Conservation (phyloP, 2,888 invertebrate genomes). For the Drosophila algonquin region DNA sequence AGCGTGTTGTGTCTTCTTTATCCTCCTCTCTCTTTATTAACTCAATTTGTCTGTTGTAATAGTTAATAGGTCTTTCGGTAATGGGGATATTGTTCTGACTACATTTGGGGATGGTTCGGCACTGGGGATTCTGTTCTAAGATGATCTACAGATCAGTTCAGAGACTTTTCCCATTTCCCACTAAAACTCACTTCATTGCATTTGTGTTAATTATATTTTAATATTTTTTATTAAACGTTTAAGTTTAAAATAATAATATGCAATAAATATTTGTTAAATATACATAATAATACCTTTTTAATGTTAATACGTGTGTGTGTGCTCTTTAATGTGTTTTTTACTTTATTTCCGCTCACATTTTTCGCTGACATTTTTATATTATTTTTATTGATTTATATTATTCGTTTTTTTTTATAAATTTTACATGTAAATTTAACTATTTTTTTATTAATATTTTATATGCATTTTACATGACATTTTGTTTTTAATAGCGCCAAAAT, state of each 20-base stretch:
- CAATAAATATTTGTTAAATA: constrained; percentile 79
- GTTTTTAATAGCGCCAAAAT: constrained; percentile 73
- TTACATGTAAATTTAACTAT: constrained; percentile 79
- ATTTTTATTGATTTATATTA: constrained; percentile 47
- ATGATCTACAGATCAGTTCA: too few species aligned
- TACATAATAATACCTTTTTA: constrained; percentile 76
- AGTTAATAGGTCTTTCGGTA: too few species aligned
- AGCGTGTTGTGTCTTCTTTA: too few species aligned
- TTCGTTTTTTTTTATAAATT: constrained; percentile 39
- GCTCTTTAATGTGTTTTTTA: constrained; percentile 52
- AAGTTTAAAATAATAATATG: constrained; percentile 79
- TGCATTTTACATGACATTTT: constrained; percentile 66
- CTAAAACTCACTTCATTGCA: constrained; percentile 4
- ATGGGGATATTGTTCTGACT: too few species aligned
- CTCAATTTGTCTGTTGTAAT: too few species aligned
- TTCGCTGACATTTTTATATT: constrained; percentile 29
- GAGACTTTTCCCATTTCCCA: neutral
- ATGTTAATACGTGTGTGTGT: constrained; percentile 70
- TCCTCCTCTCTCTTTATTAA: too few species aligned
- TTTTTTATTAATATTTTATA: constrained; percentile 60
- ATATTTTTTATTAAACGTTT: constrained; percentile 78
- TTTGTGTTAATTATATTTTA: constrained; percentile 38
- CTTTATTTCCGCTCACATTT: constrained; percentile 32
- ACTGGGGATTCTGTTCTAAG: too few species aligned
- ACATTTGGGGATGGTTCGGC: neutral